phyloP scores from a whole-genome alignment of 2,888 invertebrate species.

The Lumbricus terrestris region DNA sequence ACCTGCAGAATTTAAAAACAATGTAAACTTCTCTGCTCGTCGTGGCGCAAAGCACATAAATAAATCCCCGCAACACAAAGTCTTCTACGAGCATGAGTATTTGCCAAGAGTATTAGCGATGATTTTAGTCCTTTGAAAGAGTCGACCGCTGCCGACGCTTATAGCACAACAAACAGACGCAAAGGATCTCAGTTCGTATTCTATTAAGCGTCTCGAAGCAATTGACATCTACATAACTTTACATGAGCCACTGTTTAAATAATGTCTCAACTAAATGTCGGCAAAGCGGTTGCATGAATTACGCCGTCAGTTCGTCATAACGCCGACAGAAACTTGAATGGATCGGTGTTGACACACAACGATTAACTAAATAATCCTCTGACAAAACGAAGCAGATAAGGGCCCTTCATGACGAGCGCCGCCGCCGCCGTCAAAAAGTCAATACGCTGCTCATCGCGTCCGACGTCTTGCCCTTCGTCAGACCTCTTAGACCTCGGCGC shows the following conservation, averaged over 20 bases:
- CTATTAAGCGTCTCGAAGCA: neutral
- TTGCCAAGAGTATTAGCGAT: neutral
- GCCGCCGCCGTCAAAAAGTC: slow-evolving; percentile 10
- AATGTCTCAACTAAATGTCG: slow-evolving; percentile 3
- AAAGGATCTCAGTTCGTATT: neutral
- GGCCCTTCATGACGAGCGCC: neutral
- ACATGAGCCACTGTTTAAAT: slow-evolving; percentile 17
- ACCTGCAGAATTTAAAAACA: slow-evolving; percentile 3
- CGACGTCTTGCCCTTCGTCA: neutral
- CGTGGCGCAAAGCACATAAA: slow-evolving; percentile 3
- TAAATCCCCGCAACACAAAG: neutral
- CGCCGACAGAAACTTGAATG: neutral
- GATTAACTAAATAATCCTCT: slow-evolving; percentile 4
- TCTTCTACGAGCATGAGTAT: neutral
- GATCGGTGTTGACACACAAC: neutral
- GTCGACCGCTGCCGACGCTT: neutral
- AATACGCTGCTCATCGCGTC: neutral
- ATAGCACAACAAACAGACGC: neutral
- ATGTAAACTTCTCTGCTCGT: slow-evolving; percentile 3
- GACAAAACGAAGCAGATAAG: neutral
- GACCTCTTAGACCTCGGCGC: neutral
- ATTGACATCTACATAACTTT: slow-evolving; percentile 13
- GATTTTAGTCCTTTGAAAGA: neutral
- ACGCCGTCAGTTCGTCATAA: neutral
- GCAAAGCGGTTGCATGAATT: slow-evolving; percentile 8